Evolutionary conservation across 1,140 invertebrate genomes (phyloP), one percentile per base, ranked within the genome.

Genomic region (Caenorhabditis tropicalis): DNA sequence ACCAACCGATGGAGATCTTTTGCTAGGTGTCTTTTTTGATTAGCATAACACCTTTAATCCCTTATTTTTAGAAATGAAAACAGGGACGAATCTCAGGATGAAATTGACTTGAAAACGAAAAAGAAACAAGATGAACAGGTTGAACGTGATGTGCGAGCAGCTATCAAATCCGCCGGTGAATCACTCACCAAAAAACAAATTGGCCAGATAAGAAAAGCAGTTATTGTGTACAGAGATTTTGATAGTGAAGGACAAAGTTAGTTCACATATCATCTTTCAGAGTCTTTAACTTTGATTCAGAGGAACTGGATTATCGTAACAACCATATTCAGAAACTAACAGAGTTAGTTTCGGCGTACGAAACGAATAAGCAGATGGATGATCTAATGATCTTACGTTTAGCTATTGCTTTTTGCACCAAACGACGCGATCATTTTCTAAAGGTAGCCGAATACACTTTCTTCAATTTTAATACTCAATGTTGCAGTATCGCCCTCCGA

Each of bases 101-200:
- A 56, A 27, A 27, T 27, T 10, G 36, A 74, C 10, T 10, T 31
- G 21, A 46, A 74, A 46, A n/a, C 16, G 0, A 74, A n/a, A 1
- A 21, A 24, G 6, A 74, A 74, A 43, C 36, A 33, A 4, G 65
- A 74, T 36, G 36, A 74, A 5, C 36, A 46, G 24, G 65, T 74
- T 0, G 65, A 74, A 74, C 65, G 65, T 21, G 36, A 74, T 3
- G 65, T 74, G 2, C 16, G 36, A 31, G 29, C 36, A 10, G 65
- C 65, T 10, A 74, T 74, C 36, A 74, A 74, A 31, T n/a, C 65
- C 0, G 65, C 65, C 0, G 65, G 65, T 0, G 36, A 74, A 31
- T 24, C 65, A 24, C 33, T 74, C 36, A 74, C 12, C 36, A 74
- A 74, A 9, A 43, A 46, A 43, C 65, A 74, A 74, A 74, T 74